These are phyloP conservation scores for Chionomys nivalis DNA, from an alignment of 2,113 vertebrate species.

Conservation along the genomic window DNA sequence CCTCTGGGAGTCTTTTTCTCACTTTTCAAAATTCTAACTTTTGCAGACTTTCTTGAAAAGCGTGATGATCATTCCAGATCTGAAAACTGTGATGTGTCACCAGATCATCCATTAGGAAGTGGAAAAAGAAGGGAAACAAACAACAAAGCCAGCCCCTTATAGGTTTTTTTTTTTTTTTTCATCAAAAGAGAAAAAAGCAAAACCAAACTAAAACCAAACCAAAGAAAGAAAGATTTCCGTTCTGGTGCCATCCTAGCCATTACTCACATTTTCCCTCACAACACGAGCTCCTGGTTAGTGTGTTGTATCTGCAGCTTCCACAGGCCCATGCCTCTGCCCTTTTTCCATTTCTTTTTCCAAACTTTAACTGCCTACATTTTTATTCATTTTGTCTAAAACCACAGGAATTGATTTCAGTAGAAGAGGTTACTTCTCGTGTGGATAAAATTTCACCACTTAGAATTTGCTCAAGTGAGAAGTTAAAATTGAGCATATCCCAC, in stretches of 20 bases:
- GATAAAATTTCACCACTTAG: slow-evolving; percentile 36
- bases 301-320: slow-evolving; percentile 54
- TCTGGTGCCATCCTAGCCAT: not conserved
- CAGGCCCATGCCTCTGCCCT: not conserved
- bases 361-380: slow-evolving; percentile 53
- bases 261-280: slow-evolving; percentile 64
- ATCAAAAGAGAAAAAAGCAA: slow-evolving; percentile 23
- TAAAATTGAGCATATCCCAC: not conserved
- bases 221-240: not conserved
- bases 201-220: not conserved
- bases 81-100: slow-evolving; percentile 19
- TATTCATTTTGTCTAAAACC: slow-evolving; percentile 66
- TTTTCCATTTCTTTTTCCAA: slow-evolving; percentile 62
- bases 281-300: slow-evolving; percentile 29
- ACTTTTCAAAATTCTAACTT: slow-evolving; percentile 18
- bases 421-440: not conserved
- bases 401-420: slow-evolving; percentile 27
- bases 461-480: slow-evolving; percentile 9
- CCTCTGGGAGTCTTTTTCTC: slow-evolving; percentile 4
- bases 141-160: not conserved
- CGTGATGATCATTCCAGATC: not conserved
- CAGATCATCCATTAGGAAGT: slow-evolving; percentile 32
- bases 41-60: slow-evolving; percentile 69
- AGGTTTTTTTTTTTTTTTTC: slow-evolving; percentile 24
- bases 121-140: not conserved